These are phyloP conservation scores for Sorex fumeus DNA, from an alignment of 2,113 vertebrate genomes.

Conservation along the genomic window DNA sequence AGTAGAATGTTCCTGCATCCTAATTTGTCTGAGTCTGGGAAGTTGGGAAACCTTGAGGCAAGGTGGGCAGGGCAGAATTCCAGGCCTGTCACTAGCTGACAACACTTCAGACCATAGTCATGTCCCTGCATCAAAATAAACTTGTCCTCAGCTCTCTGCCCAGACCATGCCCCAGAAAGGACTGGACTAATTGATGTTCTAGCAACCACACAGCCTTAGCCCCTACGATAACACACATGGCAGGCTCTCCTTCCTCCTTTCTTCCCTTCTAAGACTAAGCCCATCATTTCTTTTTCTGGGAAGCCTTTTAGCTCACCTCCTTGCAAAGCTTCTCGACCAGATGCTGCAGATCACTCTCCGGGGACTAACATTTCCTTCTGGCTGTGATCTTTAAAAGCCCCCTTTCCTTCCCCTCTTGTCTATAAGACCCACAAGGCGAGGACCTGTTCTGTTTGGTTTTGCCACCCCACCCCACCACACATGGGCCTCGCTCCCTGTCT, in stretches of 20 bases:
- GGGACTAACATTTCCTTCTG: slow-evolving; percentile 58
- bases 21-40: slow-evolving; percentile 5
- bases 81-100: slow-evolving; percentile 8
- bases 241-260: slow-evolving; percentile 54
- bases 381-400: slow-evolving; percentile 35
- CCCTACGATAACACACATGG: background rate
- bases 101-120: background rate
- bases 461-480: background rate
- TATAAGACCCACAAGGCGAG: background rate
- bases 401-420: slow-evolving; percentile 29
- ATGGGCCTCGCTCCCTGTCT: too few species aligned
- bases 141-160: background rate
- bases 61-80: background rate
- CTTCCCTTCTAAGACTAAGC: slow-evolving; percentile 55
- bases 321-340: slow-evolving; percentile 13
- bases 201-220: background rate
- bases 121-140: slow-evolving; percentile 67
- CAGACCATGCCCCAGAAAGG: slow-evolving; percentile 64
- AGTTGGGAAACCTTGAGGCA: slow-evolving; percentile 17
- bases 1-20: slow-evolving; percentile 15
- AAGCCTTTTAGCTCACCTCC: slow-evolving; percentile 68
- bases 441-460: background rate
- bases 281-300: slow-evolving; percentile 52
- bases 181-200: slow-evolving; percentile 10
- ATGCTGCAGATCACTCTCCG: fast-evolving